Base-by-base conservation (phyloP, 2,113 vertebrate genomes). In the Platysteira castanea region DNA sequence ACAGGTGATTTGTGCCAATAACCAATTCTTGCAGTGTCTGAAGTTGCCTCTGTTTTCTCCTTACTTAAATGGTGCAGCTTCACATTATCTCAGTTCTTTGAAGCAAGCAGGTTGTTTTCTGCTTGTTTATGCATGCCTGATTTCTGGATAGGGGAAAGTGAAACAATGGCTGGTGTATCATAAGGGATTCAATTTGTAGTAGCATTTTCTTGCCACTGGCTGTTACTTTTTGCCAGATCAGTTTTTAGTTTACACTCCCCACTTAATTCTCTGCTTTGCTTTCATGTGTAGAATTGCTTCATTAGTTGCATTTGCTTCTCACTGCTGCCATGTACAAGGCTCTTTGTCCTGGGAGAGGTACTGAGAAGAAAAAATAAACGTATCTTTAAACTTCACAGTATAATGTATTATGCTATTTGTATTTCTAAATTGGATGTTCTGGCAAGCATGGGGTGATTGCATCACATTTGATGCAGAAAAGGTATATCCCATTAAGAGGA, bases 261-360 rank as follows among this genome's bases (percentile, higher is more conserved):
- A 6, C 16, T 74, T 65, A 18, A 44, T 37, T 59, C 8, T 80
- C 35, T 79, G 15, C 33, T 60, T 93, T 63, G 26, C 69, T 89
- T 84, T 74, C 23, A 24, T 1, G 0, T n/a, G 13, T 82, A 23
- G 39, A 33, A 52, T 47, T 71, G 42, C 35, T 64, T 85, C 27
- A 7, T 60, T 41, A 50, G 15, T 52, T 59, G 10, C 1, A 2
- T 80, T 84, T 87, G 37, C 18, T 80, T 73, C 50, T 79, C 8
- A 10, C 7, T 52, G 24, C 28, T 82, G 50, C 37, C 5, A 2
- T 7, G 13, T 74, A 14, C 0, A 1, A 70, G 24, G 33, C 16
- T 49, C 3, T 39, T 70, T 77, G 39, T 61, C 47, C 52, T 47
- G 30, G 42, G 39, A 81, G 49, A 39, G 27, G 11, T 31, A 59